Conservation (phyloP, 1,140 invertebrate species). For the Telenomus remus region DNA sequence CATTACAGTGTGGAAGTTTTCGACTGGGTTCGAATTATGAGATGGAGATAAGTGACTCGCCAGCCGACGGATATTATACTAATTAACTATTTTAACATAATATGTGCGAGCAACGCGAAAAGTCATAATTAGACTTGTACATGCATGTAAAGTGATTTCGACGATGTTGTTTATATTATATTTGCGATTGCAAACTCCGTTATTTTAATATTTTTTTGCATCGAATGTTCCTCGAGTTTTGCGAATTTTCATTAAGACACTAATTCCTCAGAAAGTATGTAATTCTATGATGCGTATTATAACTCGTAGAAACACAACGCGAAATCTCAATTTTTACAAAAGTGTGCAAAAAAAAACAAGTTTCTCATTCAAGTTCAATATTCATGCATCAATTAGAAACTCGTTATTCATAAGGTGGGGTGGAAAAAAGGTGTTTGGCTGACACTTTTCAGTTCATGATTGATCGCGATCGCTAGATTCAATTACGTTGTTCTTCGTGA, state of each 20-base stretch:
- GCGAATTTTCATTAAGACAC: neutral
- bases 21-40: conserved; percentile 42
- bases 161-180: conserved; percentile 1
- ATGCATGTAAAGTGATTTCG: conserved; percentile 6
- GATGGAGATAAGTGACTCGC: conserved; percentile 35
- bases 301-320: conserved; percentile 17
- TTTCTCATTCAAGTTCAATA: conserved; percentile 55
- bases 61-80: conserved; percentile 31
- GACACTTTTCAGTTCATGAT: conserved; percentile 56
- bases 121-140: conserved; percentile 40
- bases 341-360: conserved; percentile 24
- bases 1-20: conserved; percentile 36
- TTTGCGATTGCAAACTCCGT: too few species aligned
- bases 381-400: conserved; percentile 59
- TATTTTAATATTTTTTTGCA: neutral
- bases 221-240: neutral
- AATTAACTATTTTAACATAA: conserved; percentile 48
- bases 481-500: conserved; percentile 47
- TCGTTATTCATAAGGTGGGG: conserved; percentile 44
- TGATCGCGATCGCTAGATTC: conserved; percentile 48
- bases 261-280: conserved; percentile 15
- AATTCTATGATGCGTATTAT: conserved; percentile 44
- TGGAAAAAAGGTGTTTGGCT: conserved; percentile 46
- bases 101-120: conserved; percentile 29
- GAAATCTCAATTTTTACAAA: conserved; percentile 53